phyloP scores from a whole-genome alignment of 2,888 invertebrate genomes.

The Plagodis dolabraria region DNA sequence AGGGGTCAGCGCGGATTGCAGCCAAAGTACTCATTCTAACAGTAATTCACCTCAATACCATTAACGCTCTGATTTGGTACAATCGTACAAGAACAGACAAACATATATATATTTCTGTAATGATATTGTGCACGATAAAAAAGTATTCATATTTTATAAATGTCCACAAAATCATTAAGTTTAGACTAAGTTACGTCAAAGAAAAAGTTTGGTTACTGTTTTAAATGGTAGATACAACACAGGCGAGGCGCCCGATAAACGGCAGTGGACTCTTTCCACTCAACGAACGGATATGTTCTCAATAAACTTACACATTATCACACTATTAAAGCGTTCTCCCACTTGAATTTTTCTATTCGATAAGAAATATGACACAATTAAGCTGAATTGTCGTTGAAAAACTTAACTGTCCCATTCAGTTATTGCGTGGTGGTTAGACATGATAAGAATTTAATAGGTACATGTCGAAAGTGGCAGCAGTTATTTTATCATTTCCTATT shows the following conservation, averaged over 20 bases:
- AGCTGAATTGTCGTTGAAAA: constrained; percentile 30
- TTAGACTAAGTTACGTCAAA: too few species aligned
- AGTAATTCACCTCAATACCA: constrained; percentile 17
- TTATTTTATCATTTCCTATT: constrained; percentile 52
- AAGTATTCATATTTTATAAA: too few species aligned
- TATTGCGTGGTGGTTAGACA: constrained; percentile 64
- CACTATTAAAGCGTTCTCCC: constrained; percentile 45
- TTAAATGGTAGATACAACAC: constrained; percentile 1
- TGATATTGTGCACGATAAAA: background rate
- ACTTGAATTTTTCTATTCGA: constrained; percentile 45
- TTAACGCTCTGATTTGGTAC: background rate
- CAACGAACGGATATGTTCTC: constrained; percentile 48
- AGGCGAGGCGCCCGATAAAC: constrained; percentile 71
- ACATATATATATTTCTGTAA: background rate
- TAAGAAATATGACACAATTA: constrained; percentile 53
- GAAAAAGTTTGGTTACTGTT: constrained; percentile 6
- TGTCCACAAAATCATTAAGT: too few species aligned
- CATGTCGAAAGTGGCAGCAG: constrained; percentile 58
- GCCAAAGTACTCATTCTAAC: constrained; percentile 32
- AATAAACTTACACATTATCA: constrained; percentile 38
- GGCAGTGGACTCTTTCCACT: constrained; percentile 63
- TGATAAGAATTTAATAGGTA: constrained; percentile 62
- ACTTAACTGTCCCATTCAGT: constrained; percentile 59
- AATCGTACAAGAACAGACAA: background rate
- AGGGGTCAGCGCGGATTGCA: constrained; percentile 84